Evolutionary conservation across 2,113 vertebrate species (phyloP), one percentile per base, ranked within the genome.

Genomic region (Hippocampus barbouri): DNA sequence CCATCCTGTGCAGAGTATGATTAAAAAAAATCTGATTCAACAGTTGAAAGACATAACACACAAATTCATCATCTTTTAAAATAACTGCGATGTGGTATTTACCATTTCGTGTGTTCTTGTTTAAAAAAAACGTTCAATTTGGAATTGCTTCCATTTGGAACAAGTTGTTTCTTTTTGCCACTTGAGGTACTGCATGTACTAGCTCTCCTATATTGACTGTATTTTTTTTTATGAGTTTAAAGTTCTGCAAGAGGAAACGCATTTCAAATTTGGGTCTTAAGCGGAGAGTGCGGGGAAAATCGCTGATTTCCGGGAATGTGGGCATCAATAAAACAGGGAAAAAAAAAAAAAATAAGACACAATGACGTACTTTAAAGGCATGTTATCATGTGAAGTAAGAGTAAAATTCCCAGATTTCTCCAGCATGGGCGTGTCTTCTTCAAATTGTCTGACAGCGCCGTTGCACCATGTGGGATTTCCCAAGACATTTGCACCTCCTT

Each of bases 381-480:
- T 5, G 14, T 23, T 57, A 65, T 23, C 18, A 9, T 8, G 16
- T 61, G 59, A 30, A 61, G 25, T 61, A 18, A 61, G 47, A 1
- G 9, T 38, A 38, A 56, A 77, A 68, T 15, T 47, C 62, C 49
- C 5, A 14, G 8, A 56, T 67, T 66, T 5, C 75, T 25, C n/a
- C 4, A 45, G 57, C 41, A 18, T 51, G 16, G 60, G 2, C 1
- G 14, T 56, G 1, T 41, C 7, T 18, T 59, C 0, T 45, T 61
- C 1, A 53, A 53, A 21, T 34, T 61, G 25, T 3, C 23, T 59
- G 56, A 59, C 25, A 27, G 23, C 11, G 1, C 0, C 2, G 41
- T 83, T 81, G 23, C 71, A 43, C 1, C 69, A 79, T 20, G 0
- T 0, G 79, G 61, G 2, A 5, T 84, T 78, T 66, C 51, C 11